Percentiles rank a stretch among this genome's conserved stretches.
Evolutionary conservation across 2,888 invertebrate species (phyloP).

Genomic region (Nyleta sp.): DNA sequence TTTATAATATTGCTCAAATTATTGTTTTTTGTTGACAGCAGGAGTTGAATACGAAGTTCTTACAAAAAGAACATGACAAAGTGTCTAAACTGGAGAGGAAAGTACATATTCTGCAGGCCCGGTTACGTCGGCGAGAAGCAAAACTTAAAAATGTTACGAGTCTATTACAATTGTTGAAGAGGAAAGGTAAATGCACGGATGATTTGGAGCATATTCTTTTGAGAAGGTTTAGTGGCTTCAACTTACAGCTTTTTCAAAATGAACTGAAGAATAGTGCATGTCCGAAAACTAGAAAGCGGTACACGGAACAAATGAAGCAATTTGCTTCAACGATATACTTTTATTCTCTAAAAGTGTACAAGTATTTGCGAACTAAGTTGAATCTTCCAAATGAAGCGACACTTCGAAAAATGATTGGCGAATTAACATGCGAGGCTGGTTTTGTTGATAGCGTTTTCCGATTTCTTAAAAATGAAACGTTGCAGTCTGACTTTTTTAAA

Average conservation of each 20-base stretch:
- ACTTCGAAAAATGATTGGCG: constrained; percentile 9
- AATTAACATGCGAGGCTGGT: constrained; percentile 12
- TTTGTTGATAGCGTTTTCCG: constrained; percentile 16
- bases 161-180: constrained; percentile 5
- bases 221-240: constrained; percentile 4
- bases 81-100: too few relatives aligned
- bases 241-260: neutral
- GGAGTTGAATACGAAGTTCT: too few relatives aligned
- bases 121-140: constrained; percentile 13
- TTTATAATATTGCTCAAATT: too few relatives aligned
- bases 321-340: neutral
- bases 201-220: constrained; percentile 21
- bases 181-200: constrained; percentile 14
- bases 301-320: neutral
- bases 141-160: constrained; percentile 1
- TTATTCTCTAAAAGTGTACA: neutral
- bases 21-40: too few relatives aligned
- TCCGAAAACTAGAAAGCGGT: neutral
- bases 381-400: constrained; percentile 15
- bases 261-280: constrained; percentile 6
- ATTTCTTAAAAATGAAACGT: constrained; percentile 15
- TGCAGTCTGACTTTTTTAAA: constrained; percentile 5
- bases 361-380: neutral
- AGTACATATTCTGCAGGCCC: neutral
- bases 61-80: neutral